Evolutionary conservation across 2,888 invertebrate species (phyloP).

Genomic region (Callinectes sapidus): DNA sequence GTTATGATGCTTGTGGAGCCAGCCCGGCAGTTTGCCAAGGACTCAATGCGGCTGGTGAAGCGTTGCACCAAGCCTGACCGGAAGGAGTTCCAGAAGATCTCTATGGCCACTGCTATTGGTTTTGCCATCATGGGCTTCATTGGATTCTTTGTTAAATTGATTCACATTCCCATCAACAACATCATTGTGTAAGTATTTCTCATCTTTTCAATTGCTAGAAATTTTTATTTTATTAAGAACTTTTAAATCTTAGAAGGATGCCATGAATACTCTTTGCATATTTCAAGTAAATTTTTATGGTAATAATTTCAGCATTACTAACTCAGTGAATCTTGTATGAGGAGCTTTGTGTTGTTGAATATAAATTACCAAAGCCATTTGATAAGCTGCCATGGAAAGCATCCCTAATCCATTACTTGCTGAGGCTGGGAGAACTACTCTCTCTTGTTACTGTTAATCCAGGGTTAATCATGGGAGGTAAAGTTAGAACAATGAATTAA

Average conservation of each 20-base stretch:
- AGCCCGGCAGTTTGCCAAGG: conserved; percentile 97
- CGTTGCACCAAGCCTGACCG: conserved; percentile 99
- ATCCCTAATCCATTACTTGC: not conserved
- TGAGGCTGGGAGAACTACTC: not conserved
- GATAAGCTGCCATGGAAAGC: not conserved
- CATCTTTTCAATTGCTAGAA: not conserved
- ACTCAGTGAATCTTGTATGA: not conserved
- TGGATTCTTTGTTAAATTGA: conserved; percentile 99
- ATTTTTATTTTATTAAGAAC: not conserved
- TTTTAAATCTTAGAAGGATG: not conserved
- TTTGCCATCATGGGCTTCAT: conserved; percentile 99
- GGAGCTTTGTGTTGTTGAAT: not conserved
- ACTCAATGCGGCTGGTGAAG: conserved; percentile 97
- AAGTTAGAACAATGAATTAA: not conserved
- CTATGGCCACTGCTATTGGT: conserved; percentile 98
- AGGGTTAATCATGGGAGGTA: not conserved
- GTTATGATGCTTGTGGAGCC: conserved; percentile 95
- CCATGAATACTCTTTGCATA: not conserved
- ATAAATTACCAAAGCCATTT: not conserved
- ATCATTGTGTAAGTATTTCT: conserved; percentile 83
- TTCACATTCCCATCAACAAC: conserved; percentile 99
- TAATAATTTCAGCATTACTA: not conserved
- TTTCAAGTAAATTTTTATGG: not conserved
- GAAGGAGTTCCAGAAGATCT: conserved; percentile 99
- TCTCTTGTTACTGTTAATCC: too few species aligned